Evolutionary conservation across 2,797 vertebrate species (phyloP), one percentile per base, ranked within the genome.

Genomic region (Microctenopoma lineatum): DNA sequence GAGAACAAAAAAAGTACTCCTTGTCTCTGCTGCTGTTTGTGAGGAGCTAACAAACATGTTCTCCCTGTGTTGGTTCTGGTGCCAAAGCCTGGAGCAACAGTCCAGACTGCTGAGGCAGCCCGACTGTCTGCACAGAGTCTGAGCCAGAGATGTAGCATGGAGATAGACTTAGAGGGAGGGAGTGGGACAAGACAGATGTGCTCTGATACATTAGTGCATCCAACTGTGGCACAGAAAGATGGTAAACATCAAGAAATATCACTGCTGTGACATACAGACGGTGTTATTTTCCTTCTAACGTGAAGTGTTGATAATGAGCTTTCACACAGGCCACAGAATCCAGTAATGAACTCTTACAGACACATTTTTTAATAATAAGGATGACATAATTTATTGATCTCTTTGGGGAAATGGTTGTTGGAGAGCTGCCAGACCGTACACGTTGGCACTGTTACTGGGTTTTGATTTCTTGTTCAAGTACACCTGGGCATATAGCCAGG

Each of bases 41-140:
- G 56, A 8, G 16, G 10, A 65, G 65, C 59, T 76, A 79, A 71
- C 81, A 84, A 83, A 86, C 83, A 80, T 79, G 45, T 85, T 82
- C 56, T 82, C 12, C 71, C 53, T 51, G 54, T 73, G 58, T 57
- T 77, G 73, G 48, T 72, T 75, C 47, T 16, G 57, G 54, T 84
- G 71, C 87, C 85, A 90, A 87, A 84, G 80, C 79, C 87, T 88
- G 81, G 70, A 88, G 60, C 90, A 65, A 86, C 56, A 81, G 62
- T 54, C 73, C 81, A 88, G 85, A 87, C 83, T 86, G 74, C 77
- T 42, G 75, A 86, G 76, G 73, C 84, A 81, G 79, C 56, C 46
- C 54, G 72, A 67, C 86, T 83, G 89, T 92, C 91, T 91, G 88
- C 67, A 79, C 73, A 51, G 81, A 50, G 77, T 75, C 80, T 84